Base-by-base conservation (phyloP, 2,797 vertebrate species). In the Schizopygopsis malacanthus region DNA sequence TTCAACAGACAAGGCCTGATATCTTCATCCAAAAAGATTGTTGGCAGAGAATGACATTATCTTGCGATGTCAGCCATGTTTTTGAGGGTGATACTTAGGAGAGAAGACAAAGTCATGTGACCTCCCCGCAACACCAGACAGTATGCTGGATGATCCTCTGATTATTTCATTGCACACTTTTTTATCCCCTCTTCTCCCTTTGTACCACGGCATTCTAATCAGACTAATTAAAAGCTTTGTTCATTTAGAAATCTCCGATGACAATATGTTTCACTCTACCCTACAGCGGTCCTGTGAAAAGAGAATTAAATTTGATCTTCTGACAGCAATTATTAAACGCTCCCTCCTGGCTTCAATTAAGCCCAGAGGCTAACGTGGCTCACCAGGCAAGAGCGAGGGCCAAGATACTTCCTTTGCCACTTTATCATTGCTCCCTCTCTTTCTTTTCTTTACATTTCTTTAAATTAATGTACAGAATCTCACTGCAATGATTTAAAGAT, bases 291-390 rank as follows among this genome's bases (percentile, higher is more conserved):
- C 96, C 95, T 96, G 96, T 95, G 96, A 97, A 95, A 97, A 95
- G 96, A 98, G 97, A 98, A 98, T 98, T 99, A 98, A 97, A 98
- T 98, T 96, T 99, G 97, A 98, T 99, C 97, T 99, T 98, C 96
- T 99, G 98, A 99, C 97, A 99, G 97, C 97, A 98, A 98, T 99
- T 98, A 98, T 97, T 97, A 98, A 98, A 97, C 96, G 97, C 96
- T 99, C 97, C 97, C 97, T 97, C 96, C 97, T 97, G 97, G 96
- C 97, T 97, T 96, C 97, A 97, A 98, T 98, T 97, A 98, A 96
- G 96, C 96, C 96, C 96, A 92, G 94, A 94, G 92, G 97, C 96
- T 97, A 96, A 95, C 91, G 91, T 94, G 94, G 95, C 96, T 96
- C 95, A 93, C 90, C 95, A 93, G 94, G 92, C 87, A 90, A 81